phyloP scores from a whole-genome alignment of 2,888 invertebrate genomes.

The Leucophenga montana region DNA sequence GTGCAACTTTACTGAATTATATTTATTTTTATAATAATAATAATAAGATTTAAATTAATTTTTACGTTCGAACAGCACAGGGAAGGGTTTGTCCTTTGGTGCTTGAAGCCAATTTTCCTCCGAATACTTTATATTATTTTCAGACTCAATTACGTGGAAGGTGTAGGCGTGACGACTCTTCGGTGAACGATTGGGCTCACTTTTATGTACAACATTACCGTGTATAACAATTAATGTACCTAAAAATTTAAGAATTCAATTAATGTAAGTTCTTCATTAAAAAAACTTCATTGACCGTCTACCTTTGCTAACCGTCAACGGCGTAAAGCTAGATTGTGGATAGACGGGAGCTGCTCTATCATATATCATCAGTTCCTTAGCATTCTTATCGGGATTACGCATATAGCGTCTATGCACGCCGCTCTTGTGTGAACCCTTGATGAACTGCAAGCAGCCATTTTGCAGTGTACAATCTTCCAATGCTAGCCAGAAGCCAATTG shows the following conservation, averaged over 20 bases:
- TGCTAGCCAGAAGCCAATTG: conserved; percentile 96
- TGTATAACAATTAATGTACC: conserved; percentile 92
- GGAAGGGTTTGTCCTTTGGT: conserved; percentile 80
- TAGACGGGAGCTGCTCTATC: conserved; percentile 81
- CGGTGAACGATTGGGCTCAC: conserved; percentile 86
- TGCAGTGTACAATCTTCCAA: conserved; percentile 92
- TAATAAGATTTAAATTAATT: conserved; percentile 39
- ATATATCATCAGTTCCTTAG: conserved; percentile 79
- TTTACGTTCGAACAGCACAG: conserved; percentile 76
- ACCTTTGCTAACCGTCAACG: conserved; percentile 91
- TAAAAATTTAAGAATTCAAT: conserved; percentile 62
- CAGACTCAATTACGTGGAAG: conserved; percentile 91
- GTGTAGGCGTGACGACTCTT: conserved; percentile 95
- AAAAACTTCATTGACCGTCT: conserved; percentile 40
- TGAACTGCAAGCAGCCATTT: conserved; percentile 96
- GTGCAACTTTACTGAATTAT: neutral
- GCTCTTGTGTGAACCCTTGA: conserved; percentile 91
- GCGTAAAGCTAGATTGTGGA: conserved; percentile 82
- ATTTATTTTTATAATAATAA: neutral
- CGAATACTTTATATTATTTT: conserved; percentile 81
- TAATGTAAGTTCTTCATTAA: neutral
- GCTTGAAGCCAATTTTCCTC: conserved; percentile 90
- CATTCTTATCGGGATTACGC: conserved; percentile 80
- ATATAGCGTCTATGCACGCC: conserved; percentile 81
- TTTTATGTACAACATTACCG: conserved; percentile 94